A percentile compares a stretch with the other conserved stretches of the same genome.
Conservation (phyloP, 2,113 vertebrate genomes). For the Pachyramphus minor region DNA sequence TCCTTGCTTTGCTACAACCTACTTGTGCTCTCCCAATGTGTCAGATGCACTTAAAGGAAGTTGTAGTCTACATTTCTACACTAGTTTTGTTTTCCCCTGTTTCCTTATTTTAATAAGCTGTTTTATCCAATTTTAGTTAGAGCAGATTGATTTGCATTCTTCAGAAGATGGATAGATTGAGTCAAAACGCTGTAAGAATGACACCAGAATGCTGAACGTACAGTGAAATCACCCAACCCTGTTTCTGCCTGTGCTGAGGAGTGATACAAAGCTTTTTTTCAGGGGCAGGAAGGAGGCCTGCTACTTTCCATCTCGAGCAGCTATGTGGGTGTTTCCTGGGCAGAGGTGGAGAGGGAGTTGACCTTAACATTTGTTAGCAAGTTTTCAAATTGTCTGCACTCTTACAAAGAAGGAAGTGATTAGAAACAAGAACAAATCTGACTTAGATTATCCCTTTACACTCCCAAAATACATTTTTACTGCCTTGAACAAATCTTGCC, state of each 20-base stretch:
- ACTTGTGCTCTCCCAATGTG: slow-evolving; percentile 14
- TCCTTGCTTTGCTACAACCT: background rate
- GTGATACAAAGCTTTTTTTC: background rate
- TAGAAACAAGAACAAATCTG: slow-evolving; percentile 14
- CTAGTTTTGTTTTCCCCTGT: background rate
- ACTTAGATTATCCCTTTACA: background rate
- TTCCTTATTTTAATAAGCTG: background rate
- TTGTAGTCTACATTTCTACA: background rate
- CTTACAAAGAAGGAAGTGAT: background rate
- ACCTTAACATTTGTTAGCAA: slow-evolving; percentile 24
- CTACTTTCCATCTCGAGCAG: background rate
- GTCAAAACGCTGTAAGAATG: background rate
- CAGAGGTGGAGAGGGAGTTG: background rate
- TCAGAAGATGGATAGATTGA: background rate
- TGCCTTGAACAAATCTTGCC: slow-evolving; percentile 20
- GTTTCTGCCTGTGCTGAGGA: background rate
- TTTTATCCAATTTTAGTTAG: background rate
- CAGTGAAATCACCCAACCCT: background rate
- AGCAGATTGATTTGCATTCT: background rate
- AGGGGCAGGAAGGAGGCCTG: background rate
- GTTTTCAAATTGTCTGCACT: slow-evolving; percentile 4
- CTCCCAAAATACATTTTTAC: slow-evolving; percentile 1
- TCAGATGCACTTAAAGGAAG: background rate
- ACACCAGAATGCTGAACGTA: background rate
- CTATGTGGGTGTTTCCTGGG: background rate